Evolutionary conservation across 2,888 invertebrate species (phyloP), one percentile per base, ranked within the genome.

Genomic region (Sesia apiformis): DNA sequence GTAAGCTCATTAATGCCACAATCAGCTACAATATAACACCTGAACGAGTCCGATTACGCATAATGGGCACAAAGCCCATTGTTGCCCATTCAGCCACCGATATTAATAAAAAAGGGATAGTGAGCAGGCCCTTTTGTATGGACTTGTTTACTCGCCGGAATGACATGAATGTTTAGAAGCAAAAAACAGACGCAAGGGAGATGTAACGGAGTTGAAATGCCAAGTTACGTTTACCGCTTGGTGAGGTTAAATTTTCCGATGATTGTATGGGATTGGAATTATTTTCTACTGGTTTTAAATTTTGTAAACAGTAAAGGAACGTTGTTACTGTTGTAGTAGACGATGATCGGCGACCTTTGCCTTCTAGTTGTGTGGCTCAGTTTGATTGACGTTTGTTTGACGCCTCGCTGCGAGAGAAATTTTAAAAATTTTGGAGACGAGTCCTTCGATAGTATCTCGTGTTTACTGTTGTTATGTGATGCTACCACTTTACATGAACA

Each of bases 371-470:
- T 76, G 84, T 79, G 84, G 82, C 66, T 66, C 63, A 52, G 55
- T 66, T 67, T 87, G 88, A 87, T 85, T 87, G 88, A 87, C 87
- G 76, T 82, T 72, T 86, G 81, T 82, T 81, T 83, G 84, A 81
- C 74, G 74, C 63, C 61, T 40, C 67, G 64, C 77, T 64, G 76
- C 69, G 63, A 71, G 78, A 77, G 80, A 83, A 81, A 80, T 84
- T 83, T 64, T 40, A 63, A 65, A 77, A 81, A 84, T 78, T 76
- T 69, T 58, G 64, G 72, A 71, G 67, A 69, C 70, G 62, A 50
- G 46, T 46, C 46, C 46, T 46, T 46, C 46, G 46, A 46, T 46
- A 4, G 3, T 46, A 46, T 46, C 46, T 46, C 46, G 46, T 46
- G 46, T 46, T 46, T 8, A n/a, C 8, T 46, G 46, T 46, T 23